Base-by-base conservation (phyloP, 2,113 vertebrate species). In the Calypte anna region DNA sequence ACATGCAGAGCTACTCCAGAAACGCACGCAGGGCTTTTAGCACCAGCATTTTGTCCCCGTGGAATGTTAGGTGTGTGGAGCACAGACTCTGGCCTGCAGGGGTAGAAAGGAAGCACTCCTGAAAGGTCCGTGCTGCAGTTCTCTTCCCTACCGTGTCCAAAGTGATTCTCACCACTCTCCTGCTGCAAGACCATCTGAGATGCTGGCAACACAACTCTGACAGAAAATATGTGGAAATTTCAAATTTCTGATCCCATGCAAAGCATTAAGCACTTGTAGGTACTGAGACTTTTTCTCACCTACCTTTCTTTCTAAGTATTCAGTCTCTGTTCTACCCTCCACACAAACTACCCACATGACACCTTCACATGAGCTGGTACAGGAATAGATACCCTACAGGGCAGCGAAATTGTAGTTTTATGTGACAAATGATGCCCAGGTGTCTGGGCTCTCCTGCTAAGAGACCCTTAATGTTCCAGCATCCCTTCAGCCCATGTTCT, bases 1-100 rank as follows among this genome's bases (percentile, higher is more conserved):
- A 2, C 15, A 0, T 1, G 6, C 0, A 50, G 36, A 76, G 17
- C 44, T 4, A 1, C 28, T 33, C 70, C 28, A 84, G 58, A 59
- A 80, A 74, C 0, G 8, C 22, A 23, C 0, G 1, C 55, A 20
- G 57, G 44, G 88, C 88, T 91, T 90, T 83, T 40, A 78, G 76
- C 92, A 70, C 68, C 68, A 4, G 28, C 3, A 0, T 25, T 2
- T 48, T 62, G 48, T 55, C 51, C 82, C 68, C 8, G 55, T 2
- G 85, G 75, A 46, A 48, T 53, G 20, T 4, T 3, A 67, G 58
- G n/a, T 33, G 64, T 10, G 64, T 24, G 55, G 28, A 62, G 46
- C 23, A 38, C 31, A 63, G 33, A 4, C 31, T 55, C 13, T 9
- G 75, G 43, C 25, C 31, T 30, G 40, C 46, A 44, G 28, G 27